These are phyloP conservation scores for Gymnoscopelus microlampas DNA, from an alignment of 2,797 vertebrate species.

Conservation along the genomic window DNA sequence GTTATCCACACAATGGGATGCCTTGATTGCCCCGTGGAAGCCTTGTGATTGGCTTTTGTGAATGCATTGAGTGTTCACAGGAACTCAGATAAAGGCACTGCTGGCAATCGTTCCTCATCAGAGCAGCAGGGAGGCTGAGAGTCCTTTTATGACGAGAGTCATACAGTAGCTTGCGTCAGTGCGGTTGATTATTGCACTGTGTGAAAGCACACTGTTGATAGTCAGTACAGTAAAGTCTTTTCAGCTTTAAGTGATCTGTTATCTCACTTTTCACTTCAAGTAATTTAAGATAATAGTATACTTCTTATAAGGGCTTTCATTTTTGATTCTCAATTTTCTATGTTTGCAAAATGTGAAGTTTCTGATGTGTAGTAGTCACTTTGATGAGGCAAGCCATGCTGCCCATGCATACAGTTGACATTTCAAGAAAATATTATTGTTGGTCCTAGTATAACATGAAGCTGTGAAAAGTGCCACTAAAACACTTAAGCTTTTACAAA, in stretches of 20 bases:
- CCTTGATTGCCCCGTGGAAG: conserved; percentile 49
- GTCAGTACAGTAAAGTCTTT: not conserved
- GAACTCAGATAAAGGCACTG: not conserved
- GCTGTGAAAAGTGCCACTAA: too few relatives aligned
- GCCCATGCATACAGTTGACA: too few relatives aligned
- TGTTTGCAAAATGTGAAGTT: too few relatives aligned
- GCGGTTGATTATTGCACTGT: not conserved
- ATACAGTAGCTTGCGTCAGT: not conserved
- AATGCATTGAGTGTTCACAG: not conserved
- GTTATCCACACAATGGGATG: conserved; percentile 20
- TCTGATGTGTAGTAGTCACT: too few relatives aligned
- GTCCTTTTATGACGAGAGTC: conserved; percentile 5
- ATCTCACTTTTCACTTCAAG: not conserved
- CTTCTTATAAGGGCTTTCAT: too few relatives aligned
- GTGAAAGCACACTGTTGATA: not conserved
- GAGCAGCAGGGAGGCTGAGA: not conserved
- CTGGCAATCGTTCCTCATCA: not conserved
- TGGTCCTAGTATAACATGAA: too few relatives aligned
- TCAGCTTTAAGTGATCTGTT: not conserved
- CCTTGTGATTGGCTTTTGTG: conserved; percentile 18
- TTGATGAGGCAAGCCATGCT: too few relatives aligned
- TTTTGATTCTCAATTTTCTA: too few relatives aligned
- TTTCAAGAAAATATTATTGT: too few relatives aligned
- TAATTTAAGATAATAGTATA: too few relatives aligned
- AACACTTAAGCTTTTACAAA: too few relatives aligned